Base-by-base conservation (phyloP, 1,140 invertebrate species). In the Papilio polytes region DNA sequence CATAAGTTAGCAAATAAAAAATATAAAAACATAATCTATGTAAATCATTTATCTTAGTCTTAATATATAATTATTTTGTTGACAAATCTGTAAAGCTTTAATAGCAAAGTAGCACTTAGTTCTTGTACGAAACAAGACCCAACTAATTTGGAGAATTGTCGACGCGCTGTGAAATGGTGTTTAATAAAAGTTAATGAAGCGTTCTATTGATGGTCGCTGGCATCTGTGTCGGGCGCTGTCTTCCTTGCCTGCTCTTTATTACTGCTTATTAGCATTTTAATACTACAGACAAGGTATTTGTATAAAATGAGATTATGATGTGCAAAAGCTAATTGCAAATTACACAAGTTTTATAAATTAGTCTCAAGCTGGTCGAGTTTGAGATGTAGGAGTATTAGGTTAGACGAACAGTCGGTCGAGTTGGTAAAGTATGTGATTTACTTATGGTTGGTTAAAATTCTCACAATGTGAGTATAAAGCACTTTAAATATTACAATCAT, bases 121-220 rank as follows among this genome's bases (percentile, higher is more conserved):
- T 51, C 22, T 76, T 76, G 74, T 76, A 76, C 74, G 74, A 78
- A 78, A 78, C 76, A 78, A 78, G 76, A 59, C 76, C 48, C 48
- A 78, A 78, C 77, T 63, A 63, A 78, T 78, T 78, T 46, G 53
- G 77, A 63, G 77, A 36, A 78, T 78, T 78, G 77, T 78, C 77
- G 77, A 63, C 31, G 56, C 77, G 53, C 53, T 78, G 77, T 63
- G 77, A 78, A 78, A 78, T 78, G 53, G 53, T 66, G 77, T 63
- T 78, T 63, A 78, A 78, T 78, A 78, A 78, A 78, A 78, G 77
- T 59, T 78, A 78, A 78, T 78, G 77, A 78, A 66, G 53, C 77
- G 36, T 13, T 78, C 53, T 78, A 78, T 63, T 78, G 53, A 78
- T 78, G 77, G 53, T 78, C 56, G 26, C 41, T 78, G 77, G 77